Evolutionary conservation across 2,113 vertebrate genomes (phyloP).

Genomic region (Tachuris rubrigastra): DNA sequence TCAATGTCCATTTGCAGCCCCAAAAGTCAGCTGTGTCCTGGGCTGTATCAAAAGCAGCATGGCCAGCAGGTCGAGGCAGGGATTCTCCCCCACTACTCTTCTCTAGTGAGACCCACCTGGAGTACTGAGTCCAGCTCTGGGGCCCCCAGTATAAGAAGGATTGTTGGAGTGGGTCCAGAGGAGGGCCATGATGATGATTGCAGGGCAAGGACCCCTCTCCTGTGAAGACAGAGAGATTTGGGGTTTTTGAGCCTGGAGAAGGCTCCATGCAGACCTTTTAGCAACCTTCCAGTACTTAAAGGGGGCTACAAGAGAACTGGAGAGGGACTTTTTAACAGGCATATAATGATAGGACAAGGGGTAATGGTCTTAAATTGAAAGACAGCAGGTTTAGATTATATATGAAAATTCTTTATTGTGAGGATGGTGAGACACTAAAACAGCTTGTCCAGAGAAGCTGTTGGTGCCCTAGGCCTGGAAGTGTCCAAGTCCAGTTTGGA

Average conservation of each 20-base stretch:
- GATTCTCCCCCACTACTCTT: neutral
- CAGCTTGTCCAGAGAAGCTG: neutral
- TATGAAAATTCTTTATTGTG: neutral
- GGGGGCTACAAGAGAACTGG: neutral
- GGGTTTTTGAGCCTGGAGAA: neutral
- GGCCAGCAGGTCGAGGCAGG: neutral
- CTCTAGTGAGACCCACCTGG: neutral
- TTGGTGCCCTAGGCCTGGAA: neutral
- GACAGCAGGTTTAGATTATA: neutral
- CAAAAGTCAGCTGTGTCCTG: accelerated
- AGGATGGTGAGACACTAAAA: neutral
- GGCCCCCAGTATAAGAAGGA: too few species aligned
- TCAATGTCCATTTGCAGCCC: neutral
- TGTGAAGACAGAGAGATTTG: neutral
- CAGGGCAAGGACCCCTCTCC: neutral
- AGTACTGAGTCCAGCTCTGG: neutral
- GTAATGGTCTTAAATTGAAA: neutral
- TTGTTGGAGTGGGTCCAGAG: neutral
- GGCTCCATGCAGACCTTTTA: neutral
- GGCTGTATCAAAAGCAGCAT: neutral
- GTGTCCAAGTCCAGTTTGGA: neutral
- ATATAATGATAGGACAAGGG: neutral
- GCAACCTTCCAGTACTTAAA: neutral
- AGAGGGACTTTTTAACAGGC: neutral
- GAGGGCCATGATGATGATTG: neutral